Evolutionary conservation across 2,113 vertebrate species (phyloP).

Genomic region (Embiotoca jacksoni): DNA sequence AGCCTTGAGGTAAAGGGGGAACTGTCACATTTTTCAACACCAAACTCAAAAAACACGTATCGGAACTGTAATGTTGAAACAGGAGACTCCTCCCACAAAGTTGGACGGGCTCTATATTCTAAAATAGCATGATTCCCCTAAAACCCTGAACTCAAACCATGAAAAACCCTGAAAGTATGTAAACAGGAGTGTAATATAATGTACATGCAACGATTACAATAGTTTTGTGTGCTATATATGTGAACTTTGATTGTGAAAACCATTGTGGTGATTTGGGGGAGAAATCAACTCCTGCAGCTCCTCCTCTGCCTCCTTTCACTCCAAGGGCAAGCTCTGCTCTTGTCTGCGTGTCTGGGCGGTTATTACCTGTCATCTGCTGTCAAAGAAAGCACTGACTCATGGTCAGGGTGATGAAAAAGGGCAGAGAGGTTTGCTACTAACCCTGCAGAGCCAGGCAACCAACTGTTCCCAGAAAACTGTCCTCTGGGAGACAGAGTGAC

Average conservation of each 20-base stretch:
- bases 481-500: background rate
- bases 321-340: slow-evolving; percentile 25
- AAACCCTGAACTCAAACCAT: too few relatives aligned
- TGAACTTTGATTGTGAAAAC: too few relatives aligned
- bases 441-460: slow-evolving; percentile 19
- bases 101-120: background rate
- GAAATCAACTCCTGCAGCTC: background rate
- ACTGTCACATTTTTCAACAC: background rate
- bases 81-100: background rate
- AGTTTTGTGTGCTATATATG: too few relatives aligned
- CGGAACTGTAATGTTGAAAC: background rate
- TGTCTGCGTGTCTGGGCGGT: background rate
- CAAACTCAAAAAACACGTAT: background rate
- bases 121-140: too few relatives aligned
- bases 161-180: too few relatives aligned
- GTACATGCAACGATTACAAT: too few relatives aligned
- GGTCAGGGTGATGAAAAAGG: slow-evolving; percentile 27
- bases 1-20: background rate
- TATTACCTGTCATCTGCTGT: slow-evolving; percentile 35
- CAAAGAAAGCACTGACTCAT: slow-evolving; percentile 23
- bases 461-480: slow-evolving; percentile 31
- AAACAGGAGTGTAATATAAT: too few relatives aligned
- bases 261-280: background rate
- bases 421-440: slow-evolving; percentile 22
- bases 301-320: slow-evolving; percentile 3